Percentiles rank a stretch among this genome's conserved stretches.
phyloP scores from a whole-genome alignment of 2,797 vertebrate species.

The Myotis findleyi region DNA sequence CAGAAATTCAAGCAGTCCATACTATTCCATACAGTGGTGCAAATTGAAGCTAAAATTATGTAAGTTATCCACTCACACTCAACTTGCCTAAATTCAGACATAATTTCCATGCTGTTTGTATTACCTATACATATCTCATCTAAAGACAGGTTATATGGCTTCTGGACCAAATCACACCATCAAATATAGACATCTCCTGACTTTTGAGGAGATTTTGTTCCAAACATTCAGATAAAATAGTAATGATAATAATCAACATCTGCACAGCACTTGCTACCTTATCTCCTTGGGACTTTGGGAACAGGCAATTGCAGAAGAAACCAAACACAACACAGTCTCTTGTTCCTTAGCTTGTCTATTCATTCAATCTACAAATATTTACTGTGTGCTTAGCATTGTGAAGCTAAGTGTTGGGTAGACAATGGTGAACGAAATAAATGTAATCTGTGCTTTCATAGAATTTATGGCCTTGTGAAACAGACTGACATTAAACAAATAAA shows the following conservation, averaged over 20 bases:
- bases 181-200: background rate
- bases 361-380: constrained; percentile 6
- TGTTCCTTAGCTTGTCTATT: background rate
- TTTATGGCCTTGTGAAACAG: background rate
- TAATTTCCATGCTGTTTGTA: constrained; percentile 18
- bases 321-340: background rate
- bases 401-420: background rate
- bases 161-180: constrained; percentile 26
- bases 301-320: constrained; percentile 14
- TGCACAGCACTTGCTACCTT: background rate
- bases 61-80: background rate
- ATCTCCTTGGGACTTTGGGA: background rate
- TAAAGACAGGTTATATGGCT: background rate
- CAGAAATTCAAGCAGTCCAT: background rate
- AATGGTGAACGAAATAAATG: background rate
- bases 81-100: background rate
- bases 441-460: background rate
- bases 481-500: constrained; percentile 17
- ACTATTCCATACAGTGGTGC: background rate
- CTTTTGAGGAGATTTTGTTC: constrained; percentile 14
- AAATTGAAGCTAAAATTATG: constrained; percentile 2
- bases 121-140: background rate
- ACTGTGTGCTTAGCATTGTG: background rate
- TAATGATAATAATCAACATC: background rate
- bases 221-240: background rate